Base-by-base conservation (phyloP, 2,797 vertebrate species). In the Cygnus olor region DNA sequence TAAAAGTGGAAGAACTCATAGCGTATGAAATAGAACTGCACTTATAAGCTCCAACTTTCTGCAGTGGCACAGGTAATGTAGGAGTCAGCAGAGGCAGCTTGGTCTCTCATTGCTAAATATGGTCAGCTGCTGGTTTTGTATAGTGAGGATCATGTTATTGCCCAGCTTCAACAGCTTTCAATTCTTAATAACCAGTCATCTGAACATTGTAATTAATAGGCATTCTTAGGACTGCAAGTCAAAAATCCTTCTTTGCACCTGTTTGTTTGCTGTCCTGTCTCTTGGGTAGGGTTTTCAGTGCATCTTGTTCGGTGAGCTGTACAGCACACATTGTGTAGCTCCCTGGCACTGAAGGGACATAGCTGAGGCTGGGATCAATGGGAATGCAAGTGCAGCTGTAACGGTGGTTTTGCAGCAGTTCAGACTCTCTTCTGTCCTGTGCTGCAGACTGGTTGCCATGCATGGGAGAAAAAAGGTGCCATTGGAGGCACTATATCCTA, bases 201-300 rank as follows among this genome's bases (percentile, higher is more conserved):
- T 16, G 19, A 86, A 12, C 32, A 38, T 34, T 45, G 42, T 44
- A 74, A 36, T 10, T 49, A 44, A 47, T 6, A 66, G 58, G 8
- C 10, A 36, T 34, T 64, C 0, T 2, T 17, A 19, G 9, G 10
- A 66, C 19, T n/a, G 11, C 11, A 34, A 0, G 4, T 42, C 28
- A 80, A 40, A 68, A 82, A 28, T 69, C 12, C 40, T 21, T 28
- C 28, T 88, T 69, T 16, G 14, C 42, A 49, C 10, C 27, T 4
- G n/a, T 86, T 77, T 47, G 2, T 19, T 71, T 82, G 18, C 18
- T 7, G 5, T 17, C 10, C 40, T 80, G 5, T 12, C 19, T 17
- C 44, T 38, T 58, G 34, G 4, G 20, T 16, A 44, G 40, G 24
- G 44, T 25, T 13, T 45, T 45, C 66, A 13, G 38, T 7, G 8